phyloP scores from a whole-genome alignment of 2,113 vertebrate species.

The Bucco capensis region DNA sequence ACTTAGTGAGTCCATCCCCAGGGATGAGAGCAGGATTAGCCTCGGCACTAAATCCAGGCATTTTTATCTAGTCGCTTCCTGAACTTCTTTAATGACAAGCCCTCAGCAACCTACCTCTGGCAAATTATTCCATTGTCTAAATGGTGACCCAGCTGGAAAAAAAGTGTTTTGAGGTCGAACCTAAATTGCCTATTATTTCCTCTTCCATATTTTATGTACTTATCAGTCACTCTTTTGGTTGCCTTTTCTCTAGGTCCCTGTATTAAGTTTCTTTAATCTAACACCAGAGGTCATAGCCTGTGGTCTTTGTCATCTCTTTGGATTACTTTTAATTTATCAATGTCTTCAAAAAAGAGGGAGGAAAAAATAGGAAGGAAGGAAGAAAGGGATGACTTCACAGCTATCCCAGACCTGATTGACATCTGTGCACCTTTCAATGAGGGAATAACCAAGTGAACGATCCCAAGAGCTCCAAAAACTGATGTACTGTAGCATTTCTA shows the following conservation, averaged over 20 bases:
- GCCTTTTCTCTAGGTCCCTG: conserved; percentile 3
- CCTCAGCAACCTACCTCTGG: neutral
- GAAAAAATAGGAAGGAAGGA: neutral
- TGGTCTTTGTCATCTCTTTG: conserved; percentile 4
- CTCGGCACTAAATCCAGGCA: neutral
- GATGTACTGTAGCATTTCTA: neutral
- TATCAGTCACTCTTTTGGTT: conserved; percentile 10
- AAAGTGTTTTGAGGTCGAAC: neutral
- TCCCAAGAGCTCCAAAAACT: neutral
- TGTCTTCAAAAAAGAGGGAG: conserved; percentile 9
- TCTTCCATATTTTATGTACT: conserved; percentile 19
- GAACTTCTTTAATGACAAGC: conserved; percentile 20
- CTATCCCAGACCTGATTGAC: neutral
- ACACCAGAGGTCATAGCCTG: conserved; percentile 27
- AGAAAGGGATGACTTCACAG: neutral
- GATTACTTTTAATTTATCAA: conserved; percentile 47
- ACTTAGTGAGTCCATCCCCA: neutral
- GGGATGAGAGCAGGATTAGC: neutral
- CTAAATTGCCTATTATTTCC: conserved; percentile 47
- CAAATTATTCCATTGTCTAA: conserved; percentile 58
- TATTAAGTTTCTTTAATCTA: conserved; percentile 47
- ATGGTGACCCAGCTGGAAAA: neutral
- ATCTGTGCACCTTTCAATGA: neutral
- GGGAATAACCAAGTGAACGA: conserved; percentile 17
- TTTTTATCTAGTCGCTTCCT: conserved; percentile 40